Percentiles rank a stretch among this genome's conserved stretches.
These are phyloP conservation scores for Oryzias curvinotus DNA, from an alignment of 2,113 vertebrate species.

Conservation along the genomic window DNA sequence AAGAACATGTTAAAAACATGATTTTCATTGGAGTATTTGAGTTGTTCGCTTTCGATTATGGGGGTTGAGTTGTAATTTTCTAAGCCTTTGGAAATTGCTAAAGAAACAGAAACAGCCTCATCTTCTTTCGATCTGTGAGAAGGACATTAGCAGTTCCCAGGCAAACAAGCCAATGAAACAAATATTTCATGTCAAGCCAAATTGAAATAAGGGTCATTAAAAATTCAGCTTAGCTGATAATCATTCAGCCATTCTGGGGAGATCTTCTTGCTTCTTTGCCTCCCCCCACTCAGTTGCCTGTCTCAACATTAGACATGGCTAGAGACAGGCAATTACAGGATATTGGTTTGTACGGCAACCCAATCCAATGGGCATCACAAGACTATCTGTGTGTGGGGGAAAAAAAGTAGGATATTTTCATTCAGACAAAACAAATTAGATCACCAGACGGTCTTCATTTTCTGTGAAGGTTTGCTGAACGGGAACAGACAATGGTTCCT, in stretches of 20 bases:
- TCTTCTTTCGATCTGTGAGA: neutral
- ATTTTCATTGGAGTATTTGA: no score
- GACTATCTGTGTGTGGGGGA: neutral
- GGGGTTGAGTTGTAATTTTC: no score
- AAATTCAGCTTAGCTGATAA: conserved; percentile 38
- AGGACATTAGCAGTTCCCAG: neutral
- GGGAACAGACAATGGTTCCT: conserved; percentile 22
- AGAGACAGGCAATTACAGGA: conserved; percentile 40
- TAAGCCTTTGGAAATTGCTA: neutral
- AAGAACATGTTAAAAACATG: no score
- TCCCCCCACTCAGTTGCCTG: conserved; percentile 11
- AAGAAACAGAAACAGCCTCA: neutral
- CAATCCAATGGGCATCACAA: conserved; percentile 6
- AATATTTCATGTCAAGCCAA: conserved; percentile 27
- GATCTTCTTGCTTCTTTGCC: neutral
- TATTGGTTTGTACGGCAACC: conserved; percentile 30
- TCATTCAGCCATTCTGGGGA: conserved; percentile 21
- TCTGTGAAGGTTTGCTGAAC: neutral
- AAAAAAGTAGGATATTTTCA: neutral
- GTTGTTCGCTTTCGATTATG: no score
- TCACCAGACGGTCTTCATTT: conserved; percentile 7
- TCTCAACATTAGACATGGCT: conserved; percentile 43
- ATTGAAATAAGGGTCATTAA: conserved; percentile 22
- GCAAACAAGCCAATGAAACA: conserved; percentile 13
- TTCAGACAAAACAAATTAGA: neutral